Evolutionary conservation across 2,888 invertebrate species (phyloP), one percentile per base, ranked within the genome.

Genomic region (Octodonta nipae): DNA sequence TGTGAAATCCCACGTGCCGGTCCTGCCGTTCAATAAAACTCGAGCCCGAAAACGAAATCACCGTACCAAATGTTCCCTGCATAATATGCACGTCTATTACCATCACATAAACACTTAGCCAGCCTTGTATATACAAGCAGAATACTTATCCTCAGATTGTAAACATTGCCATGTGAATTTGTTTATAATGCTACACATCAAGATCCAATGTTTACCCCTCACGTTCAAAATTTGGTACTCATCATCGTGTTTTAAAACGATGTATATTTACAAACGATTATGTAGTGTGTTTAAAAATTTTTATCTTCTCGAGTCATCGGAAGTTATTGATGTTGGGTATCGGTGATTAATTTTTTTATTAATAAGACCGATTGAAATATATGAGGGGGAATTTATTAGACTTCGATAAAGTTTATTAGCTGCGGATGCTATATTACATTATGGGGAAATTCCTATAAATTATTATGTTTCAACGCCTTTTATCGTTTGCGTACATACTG

Each of bases 191-290:
- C 47, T 49, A 53, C 51, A 53, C 49, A 50, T 48, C 49, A 46
- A 46, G 47, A n/a, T 48, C 50, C 47, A 28, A 34, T 58, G 56
- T 56, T 51, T 57, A 54, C 51, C 46, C 49, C 50, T 40, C 43
- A 42, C 45, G 42, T 45, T 50, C 49, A 54, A 58, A 56, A 57
- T 56, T 56, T 55, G 56, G 56, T 52, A 51, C 54, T 55, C 55
- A 56, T 58, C 58, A 58, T 22, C 22, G 11, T 51, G 54, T 46
- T 49, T 51, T 45, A 43, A n/a, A 10, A 49, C 45, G 40, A 43
- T 46, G 51, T 53, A 52, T 54, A 53, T 54, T 53, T 54, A 51
- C 49, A 52, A 52, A 52, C 50, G 51, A 48, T 50, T 49, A 52
- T 40, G 33, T 49, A 48, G 50, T 50, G 46, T 51, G 50, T 50